Base-by-base conservation (phyloP, 2,888 invertebrate genomes). In the Perizoma flavofasciatum region DNA sequence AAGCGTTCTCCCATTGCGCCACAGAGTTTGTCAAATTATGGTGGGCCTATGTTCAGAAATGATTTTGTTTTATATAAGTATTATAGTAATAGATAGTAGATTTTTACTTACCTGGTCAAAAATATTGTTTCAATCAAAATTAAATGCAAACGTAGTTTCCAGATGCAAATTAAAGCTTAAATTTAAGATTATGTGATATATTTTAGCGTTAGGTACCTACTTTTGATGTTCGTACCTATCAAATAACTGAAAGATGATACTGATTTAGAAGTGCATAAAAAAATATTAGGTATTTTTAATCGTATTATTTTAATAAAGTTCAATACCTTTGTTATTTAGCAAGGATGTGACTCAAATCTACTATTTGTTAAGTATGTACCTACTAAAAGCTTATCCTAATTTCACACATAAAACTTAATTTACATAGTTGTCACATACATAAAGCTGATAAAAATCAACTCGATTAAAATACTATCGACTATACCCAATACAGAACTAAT, bases 101-200 rank as follows among this genome's bases (percentile, higher is more conserved):
- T 22, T 22, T 22, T 22, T 22, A 22, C 22, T 22, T 22, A 22
- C 22, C 22, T 22, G 22, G 22, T 22, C 22, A 22, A 22, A 22
- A 22, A 22, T 22, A 22, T 22, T 22, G 3, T 22, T 22, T 22
- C 3, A 2, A 22, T 22, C 22, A 22, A 22, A 22, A 22, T 22
- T 22, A 22, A 22, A 22, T 22, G 37, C 37, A 4, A 37, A 37
- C 4, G 37, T 37, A n/a, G n/a, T 44, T 44, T 41, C 10, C 4
- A 41, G 10, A 41, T 41, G 41, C 41, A 10, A 41, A 54, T 40
- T 44, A 43, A 47, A 32, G 47, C 48, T 58, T 53, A 8, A 35
- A 5, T 22, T 53, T 53, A 49, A 44, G 37, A 61, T 55, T 48
- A 51, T 43, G 57, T 61, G 47, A 47, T 4, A 61, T 58, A 7